Base-by-base conservation (phyloP, 2,888 invertebrate genomes). In the Rugalucina vietnamica region DNA sequence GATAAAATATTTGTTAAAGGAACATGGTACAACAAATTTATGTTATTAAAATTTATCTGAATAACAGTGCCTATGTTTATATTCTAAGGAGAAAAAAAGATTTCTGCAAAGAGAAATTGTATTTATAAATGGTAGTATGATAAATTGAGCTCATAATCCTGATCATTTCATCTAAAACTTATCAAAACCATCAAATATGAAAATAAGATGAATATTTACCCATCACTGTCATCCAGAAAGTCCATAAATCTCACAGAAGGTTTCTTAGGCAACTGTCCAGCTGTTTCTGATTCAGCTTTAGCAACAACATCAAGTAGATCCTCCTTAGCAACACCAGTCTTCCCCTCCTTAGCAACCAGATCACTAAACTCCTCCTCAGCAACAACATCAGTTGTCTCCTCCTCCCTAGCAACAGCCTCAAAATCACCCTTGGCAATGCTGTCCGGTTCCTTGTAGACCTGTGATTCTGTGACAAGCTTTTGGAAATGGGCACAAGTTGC, bases 401-500 rank as follows among this genome's bases (percentile, higher is more conserved):
- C 81, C 27, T 73, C 72, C 3, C 8, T 36, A n/a, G n/a, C n/a
- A 24, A 34, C 34, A 12, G 14, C 73, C 12, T 75, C 82, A 24
- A 34, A 18, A 12, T n/a, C 73, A 5, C 71, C 82, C 49, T 70
- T 79, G 1, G 65, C 65, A 65, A 65, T 18, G 39, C 24, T 14
- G 14, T 75, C 75, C 14, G 27, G 14, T 18, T 73, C 74, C 2
- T 76, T 71, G 27, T 87, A 85, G 32, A 74, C 36, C 57, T 85
- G 76, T 49, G 88, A 90, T 36, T 86, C 88, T 27, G 89, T 89
- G 5, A 92, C 90, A 14, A 93, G 75, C 77, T 88, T 89, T 79
- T 92, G 91, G 36, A 93, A 89, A 84, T 95, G 94, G n/a, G 92
- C 91, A 83, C 95, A 95, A 14, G 93, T 91, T 10, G 92, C 91